Percentiles rank a stretch among this genome's conserved stretches.
These are phyloP conservation scores for Xyrauchen texanus DNA, from an alignment of 2,113 vertebrate species.

Conservation along the genomic window DNA sequence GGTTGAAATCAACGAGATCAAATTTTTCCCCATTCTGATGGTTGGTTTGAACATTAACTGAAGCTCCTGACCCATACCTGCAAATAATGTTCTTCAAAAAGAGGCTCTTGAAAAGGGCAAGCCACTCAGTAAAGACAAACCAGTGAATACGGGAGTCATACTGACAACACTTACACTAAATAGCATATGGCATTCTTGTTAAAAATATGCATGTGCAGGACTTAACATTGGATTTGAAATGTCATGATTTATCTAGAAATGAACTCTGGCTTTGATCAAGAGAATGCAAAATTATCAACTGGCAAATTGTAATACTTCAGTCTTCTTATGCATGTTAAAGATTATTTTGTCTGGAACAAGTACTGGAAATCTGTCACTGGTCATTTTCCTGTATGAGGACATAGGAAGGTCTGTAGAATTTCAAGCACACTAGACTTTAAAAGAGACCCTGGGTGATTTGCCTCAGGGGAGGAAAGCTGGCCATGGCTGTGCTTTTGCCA, in stretches of 20 bases:
- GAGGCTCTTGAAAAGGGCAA: slow-evolving; percentile 44
- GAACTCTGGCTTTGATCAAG: neutral
- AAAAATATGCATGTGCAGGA: neutral
- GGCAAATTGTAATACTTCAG: no score
- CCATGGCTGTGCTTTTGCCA: neutral
- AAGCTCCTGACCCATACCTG: neutral
- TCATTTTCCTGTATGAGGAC: neutral
- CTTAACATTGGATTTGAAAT: neutral
- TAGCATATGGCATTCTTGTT: neutral
- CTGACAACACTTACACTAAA: slow-evolving; percentile 1
- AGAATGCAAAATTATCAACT: no score
- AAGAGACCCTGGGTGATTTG: neutral
- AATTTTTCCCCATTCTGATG: no score
- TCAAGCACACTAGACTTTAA: slow-evolving; percentile 1
- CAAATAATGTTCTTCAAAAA: slow-evolving; percentile 29
- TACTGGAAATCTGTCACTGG: neutral
- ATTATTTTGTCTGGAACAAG: neutral
- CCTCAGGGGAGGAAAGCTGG: neutral
- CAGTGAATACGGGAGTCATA: slow-evolving; percentile 13
- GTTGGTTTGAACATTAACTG: neutral
- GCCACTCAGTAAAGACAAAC: slow-evolving; percentile 44
- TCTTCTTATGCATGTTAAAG: neutral
- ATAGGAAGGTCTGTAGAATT: slow-evolving; percentile 6
- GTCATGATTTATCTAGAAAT: neutral
- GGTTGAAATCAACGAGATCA: no score